Percentiles rank a stretch among this genome's conserved stretches.
Conservation (phyloP, 2,888 invertebrate genomes). For the Congeria kusceri region DNA sequence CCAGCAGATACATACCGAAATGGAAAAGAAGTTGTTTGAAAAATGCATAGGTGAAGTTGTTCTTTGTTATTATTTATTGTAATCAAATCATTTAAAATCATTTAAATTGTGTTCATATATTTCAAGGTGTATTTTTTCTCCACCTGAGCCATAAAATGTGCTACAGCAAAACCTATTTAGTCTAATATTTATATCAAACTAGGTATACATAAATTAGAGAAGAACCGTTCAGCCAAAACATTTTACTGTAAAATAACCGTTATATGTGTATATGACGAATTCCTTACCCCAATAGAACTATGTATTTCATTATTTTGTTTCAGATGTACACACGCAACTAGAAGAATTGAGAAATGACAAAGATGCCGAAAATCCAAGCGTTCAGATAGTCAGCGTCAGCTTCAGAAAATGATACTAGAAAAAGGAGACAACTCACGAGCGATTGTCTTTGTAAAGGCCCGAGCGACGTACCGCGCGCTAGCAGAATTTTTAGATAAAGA, state of each 20-base stretch:
- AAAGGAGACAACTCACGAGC: slow-evolving; percentile 63
- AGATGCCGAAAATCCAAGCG: slow-evolving; percentile 65
- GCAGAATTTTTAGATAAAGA: slow-evolving; percentile 64
- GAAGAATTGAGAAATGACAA: background rate
- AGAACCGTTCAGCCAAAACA: no score
- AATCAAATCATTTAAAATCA: no score
- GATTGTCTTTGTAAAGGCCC: slow-evolving; percentile 72
- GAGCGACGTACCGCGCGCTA: slow-evolving; percentile 70
- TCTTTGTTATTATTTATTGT: no score
- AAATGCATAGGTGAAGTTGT: background rate
- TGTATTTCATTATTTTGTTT: background rate
- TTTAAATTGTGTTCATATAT: no score
- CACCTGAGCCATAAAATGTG: no score
- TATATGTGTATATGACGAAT: no score
- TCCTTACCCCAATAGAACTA: no score
- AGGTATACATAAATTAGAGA: no score
- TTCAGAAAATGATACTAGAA: slow-evolving; percentile 44
- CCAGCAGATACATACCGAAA: slow-evolving; percentile 24
- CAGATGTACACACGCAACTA: slow-evolving; percentile 60
- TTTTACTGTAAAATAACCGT: no score
- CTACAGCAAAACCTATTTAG: no score
- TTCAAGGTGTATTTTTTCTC: no score
- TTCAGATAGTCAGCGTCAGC: slow-evolving; percentile 51
- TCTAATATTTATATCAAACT: no score
- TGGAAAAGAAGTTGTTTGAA: slow-evolving; percentile 27